Base-by-base conservation (phyloP, 2,888 invertebrate species). In the Perdita meconis region DNA sequence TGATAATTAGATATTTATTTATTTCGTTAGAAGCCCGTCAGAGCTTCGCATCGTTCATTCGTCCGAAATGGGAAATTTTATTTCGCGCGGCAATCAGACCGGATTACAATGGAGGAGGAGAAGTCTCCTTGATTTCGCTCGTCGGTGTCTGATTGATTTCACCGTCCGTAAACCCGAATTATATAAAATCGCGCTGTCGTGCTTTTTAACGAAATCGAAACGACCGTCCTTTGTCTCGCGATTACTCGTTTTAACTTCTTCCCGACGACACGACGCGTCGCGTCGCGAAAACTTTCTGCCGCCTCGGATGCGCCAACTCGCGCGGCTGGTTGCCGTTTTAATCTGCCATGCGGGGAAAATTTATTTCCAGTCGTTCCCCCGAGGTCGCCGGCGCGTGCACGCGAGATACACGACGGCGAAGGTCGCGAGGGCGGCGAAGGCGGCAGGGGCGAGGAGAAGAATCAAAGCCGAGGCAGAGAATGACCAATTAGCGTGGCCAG, bases 401-500 rank as follows among this genome's bases (percentile, higher is more conserved):
- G 12, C 36, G 61, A 36, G 72, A 12, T 55, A 53, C 12, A 55
- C 22, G 38, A n/a, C n/a, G 19, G 34, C 22, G 47, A 22, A 66
- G 38, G 68, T n/a, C 47, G 26, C 36, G 4, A 34, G 24, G 0
- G 63, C 26, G 26, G 59, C 40, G 44, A 59, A 34, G 5, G 26
- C 24, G 38, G 24, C 22, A 24, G 50, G 16, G 22, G 10, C 19
- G 13, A 44, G 60, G 40, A 47, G 66, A 38, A 13, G 64, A 72
- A 72, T 78, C 82, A 81, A 74, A 75, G 83, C 69, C 74, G 80
- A 44, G 67, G 19, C 40, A 38, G 81, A 81, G 84, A 85, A 85
- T 85, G 85, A 85, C 79, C 85, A 85, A 85, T 85, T 85, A 85
- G 77, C 82, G 71, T 83, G 78, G 67, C 75, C 76, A 57, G 82